Conservation (phyloP, 2,113 vertebrate genomes). For the Pampusana beccarii region DNA sequence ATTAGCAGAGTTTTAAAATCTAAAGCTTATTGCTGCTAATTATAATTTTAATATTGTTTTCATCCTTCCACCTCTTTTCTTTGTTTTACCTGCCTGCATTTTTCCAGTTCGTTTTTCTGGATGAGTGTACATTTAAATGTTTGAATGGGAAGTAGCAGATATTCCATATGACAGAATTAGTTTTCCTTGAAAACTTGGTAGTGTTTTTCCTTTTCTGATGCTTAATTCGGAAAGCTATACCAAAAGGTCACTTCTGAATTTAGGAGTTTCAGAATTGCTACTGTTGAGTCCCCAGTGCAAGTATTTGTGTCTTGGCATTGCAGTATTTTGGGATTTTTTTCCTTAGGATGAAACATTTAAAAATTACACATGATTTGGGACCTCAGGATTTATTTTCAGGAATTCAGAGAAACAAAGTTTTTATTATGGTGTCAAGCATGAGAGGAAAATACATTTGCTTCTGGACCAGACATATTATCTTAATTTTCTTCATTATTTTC, state of each 20-base stretch:
- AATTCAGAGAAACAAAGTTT: conserved; percentile 11
- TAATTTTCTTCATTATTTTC: conserved; percentile 69
- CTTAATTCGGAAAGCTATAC: conserved; percentile 20
- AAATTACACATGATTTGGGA: neutral
- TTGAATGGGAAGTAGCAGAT: neutral
- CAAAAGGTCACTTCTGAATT: neutral
- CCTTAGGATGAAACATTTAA: neutral
- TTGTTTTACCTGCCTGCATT: conserved; percentile 7
- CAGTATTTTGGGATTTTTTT: neutral
- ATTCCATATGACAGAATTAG: neutral
- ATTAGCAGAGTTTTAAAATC: neutral
- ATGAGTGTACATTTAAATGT: neutral
- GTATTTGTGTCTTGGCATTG: neutral
- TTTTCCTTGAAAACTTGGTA: neutral
- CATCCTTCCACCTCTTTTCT: neutral
- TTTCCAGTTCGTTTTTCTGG: conserved; percentile 12
- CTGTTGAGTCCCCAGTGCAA: neutral
- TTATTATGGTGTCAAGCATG: neutral
- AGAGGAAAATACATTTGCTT: conserved; percentile 40
- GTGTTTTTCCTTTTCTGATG: neutral
- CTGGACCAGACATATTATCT: conserved; percentile 64
- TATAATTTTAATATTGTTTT: conserved; percentile 3
- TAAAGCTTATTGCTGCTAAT: neutral
- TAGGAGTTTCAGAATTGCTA: neutral
- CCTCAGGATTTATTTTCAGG: neutral